Base-by-base conservation (phyloP, 1,140 invertebrate species). In the Lysiphlebus fabarum region DNA sequence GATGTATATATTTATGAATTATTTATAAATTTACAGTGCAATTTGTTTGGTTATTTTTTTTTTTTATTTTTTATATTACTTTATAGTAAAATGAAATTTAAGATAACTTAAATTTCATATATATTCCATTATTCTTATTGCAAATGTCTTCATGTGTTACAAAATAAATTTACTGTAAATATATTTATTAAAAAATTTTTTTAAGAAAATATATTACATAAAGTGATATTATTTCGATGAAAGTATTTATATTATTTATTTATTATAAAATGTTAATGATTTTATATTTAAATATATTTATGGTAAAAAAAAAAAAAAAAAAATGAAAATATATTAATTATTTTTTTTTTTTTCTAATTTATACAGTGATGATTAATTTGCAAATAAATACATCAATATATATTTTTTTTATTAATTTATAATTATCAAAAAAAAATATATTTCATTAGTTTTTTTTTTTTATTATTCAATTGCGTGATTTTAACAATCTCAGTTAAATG, bases 1-100 rank as follows among this genome's bases (percentile, higher is more conserved):
- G 42, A 50, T 54, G 59, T 37, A 53, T 49, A 38, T 36, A n/a
- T n/a, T n/a, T n/a, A 70, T 70, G 68, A 68, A 70, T 70, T 65
- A 70, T 70, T 68, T 63, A 70, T 64, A 54, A 64, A 63, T 57
- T 53, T 36, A 53, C 41, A 43, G 41, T 54, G 59, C 57, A 38
- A 49, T 53, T 48, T 59, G 12, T 49, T 57, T 11, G 40, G 36
- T 49, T 58, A 50, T 58, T 62, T 41, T 54, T 53, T 49, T 51
- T 50, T 45, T 47, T 51, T 51, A 47, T 51, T 55, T 36, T 50
- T 41, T 58, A 56, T 43, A 53, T 17, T 17, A 17, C 17, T 1
- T 17, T 17, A 17, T 17, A 17, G 17, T 17, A 17, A 3, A 17
- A 17, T 1, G 3, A 17, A 26, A 26, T 26, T 26, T 26, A n/a